Conservation (phyloP, 2,797 vertebrate genomes). For the Bryconaethiops microstoma region DNA sequence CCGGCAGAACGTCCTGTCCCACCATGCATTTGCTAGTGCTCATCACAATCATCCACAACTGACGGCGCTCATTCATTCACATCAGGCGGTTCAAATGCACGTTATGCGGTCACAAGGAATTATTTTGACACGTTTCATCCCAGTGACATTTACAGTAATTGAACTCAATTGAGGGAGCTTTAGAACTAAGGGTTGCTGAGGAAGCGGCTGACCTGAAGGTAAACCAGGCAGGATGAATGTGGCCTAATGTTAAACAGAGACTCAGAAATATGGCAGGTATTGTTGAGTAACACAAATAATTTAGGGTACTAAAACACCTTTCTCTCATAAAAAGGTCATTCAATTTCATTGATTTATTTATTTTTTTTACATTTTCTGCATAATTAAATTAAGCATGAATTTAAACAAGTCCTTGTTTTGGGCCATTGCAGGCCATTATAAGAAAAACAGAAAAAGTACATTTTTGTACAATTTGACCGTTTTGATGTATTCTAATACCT, state of each 20-base stretch:
- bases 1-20: slow-evolving; percentile 9
- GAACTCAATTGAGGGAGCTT: slow-evolving; percentile 39
- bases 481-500: too few species aligned
- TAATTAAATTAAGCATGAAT: too few species aligned
- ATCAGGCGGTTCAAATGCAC: not conserved
- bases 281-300: not conserved
- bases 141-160: slow-evolving; percentile 49
- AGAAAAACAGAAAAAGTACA: too few species aligned
- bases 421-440: too few species aligned
- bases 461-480: too few species aligned
- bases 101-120: slow-evolving; percentile 27
- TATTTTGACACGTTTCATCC: slow-evolving; percentile 37
- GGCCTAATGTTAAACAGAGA: slow-evolving; percentile 40
- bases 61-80: slow-evolving; percentile 2
- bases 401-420: too few species aligned
- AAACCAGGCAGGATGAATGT: slow-evolving; percentile 13
- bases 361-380: too few species aligned
- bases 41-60: not conserved
- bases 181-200: slow-evolving; percentile 41
- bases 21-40: slow-evolving; percentile 14
- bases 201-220: not conserved
- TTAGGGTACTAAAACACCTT: not conserved
- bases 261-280: slow-evolving; percentile 15
- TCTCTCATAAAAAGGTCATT: not conserved
- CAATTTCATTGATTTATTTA: too few species aligned